Percentiles rank a stretch among this genome's conserved stretches.
Conservation (phyloP, 2,888 invertebrate genomes). For the Diaprepes abbreviatus region DNA sequence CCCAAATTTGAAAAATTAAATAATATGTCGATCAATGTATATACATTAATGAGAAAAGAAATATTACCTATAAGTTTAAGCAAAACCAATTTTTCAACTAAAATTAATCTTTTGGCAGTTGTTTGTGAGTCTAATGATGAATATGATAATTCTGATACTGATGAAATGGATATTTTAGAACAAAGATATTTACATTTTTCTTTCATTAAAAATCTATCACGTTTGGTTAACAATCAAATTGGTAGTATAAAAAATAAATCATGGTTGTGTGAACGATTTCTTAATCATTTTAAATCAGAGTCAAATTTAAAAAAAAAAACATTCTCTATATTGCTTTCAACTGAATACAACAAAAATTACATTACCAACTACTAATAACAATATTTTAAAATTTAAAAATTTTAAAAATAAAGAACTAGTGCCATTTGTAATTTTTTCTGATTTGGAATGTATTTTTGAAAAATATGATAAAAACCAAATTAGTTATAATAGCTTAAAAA, state of each 20-base stretch:
- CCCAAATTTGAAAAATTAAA: no score
- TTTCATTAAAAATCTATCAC: no score
- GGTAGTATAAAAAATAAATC: background rate
- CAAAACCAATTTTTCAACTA: background rate
- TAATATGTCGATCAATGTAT: no score
- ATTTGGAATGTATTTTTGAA: constrained; percentile 9
- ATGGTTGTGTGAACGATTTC: background rate
- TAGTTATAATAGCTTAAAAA: background rate
- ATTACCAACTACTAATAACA: background rate
- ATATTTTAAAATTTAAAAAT: no score
- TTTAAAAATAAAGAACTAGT: constrained; percentile 13
- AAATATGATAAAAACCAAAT: background rate
- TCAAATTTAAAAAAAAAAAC: background rate
- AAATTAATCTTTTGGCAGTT: background rate
- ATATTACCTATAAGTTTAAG: no score
- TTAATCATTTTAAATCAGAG: constrained; percentile 6
- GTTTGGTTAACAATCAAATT: background rate
- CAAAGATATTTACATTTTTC: no score
- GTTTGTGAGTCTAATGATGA: no score
- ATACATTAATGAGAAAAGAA: no score
- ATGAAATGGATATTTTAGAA: no score
- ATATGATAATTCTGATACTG: no score
- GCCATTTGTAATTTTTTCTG: constrained; percentile 3
- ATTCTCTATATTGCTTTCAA: background rate
- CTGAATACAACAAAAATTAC: no score